Base-by-base conservation (phyloP, 2,888 invertebrate species). In the Protodeltote pygarga region DNA sequence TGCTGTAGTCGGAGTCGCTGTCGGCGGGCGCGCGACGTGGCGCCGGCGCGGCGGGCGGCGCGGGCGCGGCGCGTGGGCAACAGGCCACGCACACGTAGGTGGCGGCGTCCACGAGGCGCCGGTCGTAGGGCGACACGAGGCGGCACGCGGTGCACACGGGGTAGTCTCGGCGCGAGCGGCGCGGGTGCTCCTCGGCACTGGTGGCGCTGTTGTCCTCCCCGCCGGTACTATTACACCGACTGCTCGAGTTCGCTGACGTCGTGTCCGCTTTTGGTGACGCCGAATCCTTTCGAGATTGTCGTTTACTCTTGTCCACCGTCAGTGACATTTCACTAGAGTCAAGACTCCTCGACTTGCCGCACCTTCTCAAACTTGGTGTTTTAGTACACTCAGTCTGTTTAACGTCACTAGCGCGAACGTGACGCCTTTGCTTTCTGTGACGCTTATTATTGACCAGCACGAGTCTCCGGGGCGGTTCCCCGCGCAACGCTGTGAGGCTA, bases 281-380 rank as follows among this genome's bases (percentile, higher is more conserved):
- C 5, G 54, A 33, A 9, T 79, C 77, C 5, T 65, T 44, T 17
- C 74, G 68, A 3, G 71, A 59, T 37, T 69, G 76, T 33, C 77
- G 65, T 47, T 75, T 80, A 8, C 87, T 89, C 61, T 79, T 82
- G n/a, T 93, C 93, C 21, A 87, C 89, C 19, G 93, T 89, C 3
- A 94, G 93, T 31, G 95, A 93, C 67, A 97, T 92, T 77, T 97
- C 97, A 71, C 96, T 96, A 0, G 97, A 97, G 79, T 97, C 97
- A 24, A 97, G 89, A 72, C 97, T 97, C 67, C 95, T 95, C 0
- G 97, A 97, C 80, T 96, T 96, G 0, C 96, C 96, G 69, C 95
- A 95, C 60, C 94, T 94, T 47, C 94, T 94, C 28, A 96, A 83
- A 48, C 93, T 91, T 0, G 94, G 94, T 8, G 83, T 81, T 61